phyloP scores from a whole-genome alignment of 2,113 vertebrate genomes.

The Dunckerocampus dactyliophorus region DNA sequence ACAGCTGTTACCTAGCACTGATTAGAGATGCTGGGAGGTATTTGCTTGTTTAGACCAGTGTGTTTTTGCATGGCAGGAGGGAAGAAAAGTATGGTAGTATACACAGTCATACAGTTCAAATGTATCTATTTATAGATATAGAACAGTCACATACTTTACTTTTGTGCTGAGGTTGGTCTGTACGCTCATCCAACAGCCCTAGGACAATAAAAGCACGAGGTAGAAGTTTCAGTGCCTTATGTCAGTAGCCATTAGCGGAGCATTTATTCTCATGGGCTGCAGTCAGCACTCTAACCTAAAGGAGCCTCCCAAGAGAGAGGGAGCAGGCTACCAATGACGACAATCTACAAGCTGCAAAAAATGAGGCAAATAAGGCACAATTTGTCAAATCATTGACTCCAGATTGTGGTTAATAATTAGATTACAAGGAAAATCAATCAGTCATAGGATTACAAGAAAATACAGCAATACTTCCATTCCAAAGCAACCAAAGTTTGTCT shows the following conservation, averaged over 20 bases:
- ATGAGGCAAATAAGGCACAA: not conserved
- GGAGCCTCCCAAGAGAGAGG: not conserved
- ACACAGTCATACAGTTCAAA: conserved; percentile 2
- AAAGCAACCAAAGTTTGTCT: not conserved
- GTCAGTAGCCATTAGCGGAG: conserved; percentile 37
- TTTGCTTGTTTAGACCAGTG: too few species aligned
- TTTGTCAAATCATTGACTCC: not conserved
- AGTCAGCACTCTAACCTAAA: conserved; percentile 25
- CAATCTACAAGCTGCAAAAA: conserved; percentile 13
- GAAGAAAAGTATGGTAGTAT: not conserved
- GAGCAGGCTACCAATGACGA: conserved; percentile 14
- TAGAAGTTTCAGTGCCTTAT: conserved; percentile 24
- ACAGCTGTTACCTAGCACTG: too few species aligned
- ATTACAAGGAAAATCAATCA: not conserved
- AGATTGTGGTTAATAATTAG: not conserved
- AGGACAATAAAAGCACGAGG: conserved; percentile 17
- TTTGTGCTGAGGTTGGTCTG: conserved; percentile 15
- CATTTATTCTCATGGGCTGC: conserved; percentile 23
- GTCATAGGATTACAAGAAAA: not conserved
- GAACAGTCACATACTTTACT: conserved; percentile 18
- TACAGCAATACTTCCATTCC: not conserved
- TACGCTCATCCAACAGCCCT: conserved; percentile 2
- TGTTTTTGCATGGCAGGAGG: too few species aligned
- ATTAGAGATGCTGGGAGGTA: too few species aligned
- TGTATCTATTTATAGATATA: conserved; percentile 28